These are phyloP conservation scores for Sepiola atlantica DNA, from an alignment of 2,888 invertebrate genomes.

Conservation along the genomic window DNA sequence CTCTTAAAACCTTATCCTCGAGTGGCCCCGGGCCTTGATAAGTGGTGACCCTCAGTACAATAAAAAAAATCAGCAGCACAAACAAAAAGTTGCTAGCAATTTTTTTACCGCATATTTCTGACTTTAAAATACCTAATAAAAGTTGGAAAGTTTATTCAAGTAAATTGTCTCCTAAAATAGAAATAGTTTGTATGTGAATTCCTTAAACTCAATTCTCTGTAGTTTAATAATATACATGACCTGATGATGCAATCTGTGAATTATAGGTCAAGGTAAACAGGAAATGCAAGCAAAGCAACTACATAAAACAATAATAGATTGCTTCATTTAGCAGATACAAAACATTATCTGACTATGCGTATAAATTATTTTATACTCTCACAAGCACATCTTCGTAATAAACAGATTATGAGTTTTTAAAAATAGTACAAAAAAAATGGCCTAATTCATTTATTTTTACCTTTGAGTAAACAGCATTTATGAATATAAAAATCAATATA, in stretches of 20 bases:
- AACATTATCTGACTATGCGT: not conserved
- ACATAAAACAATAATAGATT: not conserved
- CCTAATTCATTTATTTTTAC: not conserved
- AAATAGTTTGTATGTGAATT: not conserved
- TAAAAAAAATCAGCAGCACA: no score
- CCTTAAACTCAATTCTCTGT: not conserved
- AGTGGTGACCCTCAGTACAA: no score
- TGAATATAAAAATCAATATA: not conserved
- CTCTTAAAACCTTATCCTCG: no score
- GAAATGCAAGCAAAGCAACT: not conserved
- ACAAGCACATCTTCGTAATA: not conserved
- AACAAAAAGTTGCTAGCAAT: no score
- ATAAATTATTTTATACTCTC: not conserved
- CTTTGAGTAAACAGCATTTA: not conserved
- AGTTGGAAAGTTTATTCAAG: no score
- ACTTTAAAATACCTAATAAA: no score
- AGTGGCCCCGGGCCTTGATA: no score
- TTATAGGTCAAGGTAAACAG: not conserved
- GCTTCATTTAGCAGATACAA: not conserved
- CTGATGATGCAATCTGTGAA: not conserved
- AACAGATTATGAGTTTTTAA: not conserved
- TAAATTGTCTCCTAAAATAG: not conserved
- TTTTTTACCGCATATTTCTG: no score
- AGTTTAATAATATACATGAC: not conserved
- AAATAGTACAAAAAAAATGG: not conserved